Percentiles rank a stretch among this genome's conserved stretches.
phyloP scores from a whole-genome alignment of 2,797 vertebrate genomes.

The Darevskia mixta region DNA sequence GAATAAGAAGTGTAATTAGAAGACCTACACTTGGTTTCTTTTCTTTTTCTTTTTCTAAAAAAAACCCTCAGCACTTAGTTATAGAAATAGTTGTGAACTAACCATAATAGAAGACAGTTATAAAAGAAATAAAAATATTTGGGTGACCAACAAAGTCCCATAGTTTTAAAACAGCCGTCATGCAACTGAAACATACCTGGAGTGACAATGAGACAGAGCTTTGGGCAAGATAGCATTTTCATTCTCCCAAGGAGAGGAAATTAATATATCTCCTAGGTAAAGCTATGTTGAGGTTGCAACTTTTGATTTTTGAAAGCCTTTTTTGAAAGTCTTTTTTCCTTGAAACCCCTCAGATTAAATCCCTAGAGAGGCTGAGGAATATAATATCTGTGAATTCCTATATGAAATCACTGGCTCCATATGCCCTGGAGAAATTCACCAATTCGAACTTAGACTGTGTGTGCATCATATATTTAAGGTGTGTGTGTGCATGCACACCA shows the following conservation, averaged over 20 bases:
- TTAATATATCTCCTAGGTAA: not conserved
- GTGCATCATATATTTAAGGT: too few relatives aligned
- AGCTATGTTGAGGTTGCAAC: not conserved
- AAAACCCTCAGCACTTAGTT: not conserved
- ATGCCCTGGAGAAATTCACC: too few relatives aligned
- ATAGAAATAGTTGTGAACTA: conserved; percentile 12
- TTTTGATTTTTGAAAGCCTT: not conserved
- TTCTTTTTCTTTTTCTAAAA: not conserved
- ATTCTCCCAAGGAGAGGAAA: not conserved
- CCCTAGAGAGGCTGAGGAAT: too few relatives aligned
- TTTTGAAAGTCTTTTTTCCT: not conserved
- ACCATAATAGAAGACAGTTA: not conserved
- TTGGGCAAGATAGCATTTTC: not conserved
- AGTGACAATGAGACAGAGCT: not conserved
- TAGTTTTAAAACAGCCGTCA: not conserved
- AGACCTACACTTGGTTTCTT: not conserved
- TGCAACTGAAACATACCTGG: not conserved
- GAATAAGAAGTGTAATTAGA: conserved; percentile 14
- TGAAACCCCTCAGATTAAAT: not conserved
- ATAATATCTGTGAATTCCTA: too few relatives aligned
- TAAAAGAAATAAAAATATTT: not conserved
- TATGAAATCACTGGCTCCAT: too few relatives aligned
- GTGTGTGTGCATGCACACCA: too few relatives aligned
- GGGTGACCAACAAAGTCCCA: not conserved
- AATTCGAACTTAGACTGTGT: too few relatives aligned